Evolutionary conservation across 2,113 vertebrate genomes (phyloP).

Genomic region (Penelope pileata): DNA sequence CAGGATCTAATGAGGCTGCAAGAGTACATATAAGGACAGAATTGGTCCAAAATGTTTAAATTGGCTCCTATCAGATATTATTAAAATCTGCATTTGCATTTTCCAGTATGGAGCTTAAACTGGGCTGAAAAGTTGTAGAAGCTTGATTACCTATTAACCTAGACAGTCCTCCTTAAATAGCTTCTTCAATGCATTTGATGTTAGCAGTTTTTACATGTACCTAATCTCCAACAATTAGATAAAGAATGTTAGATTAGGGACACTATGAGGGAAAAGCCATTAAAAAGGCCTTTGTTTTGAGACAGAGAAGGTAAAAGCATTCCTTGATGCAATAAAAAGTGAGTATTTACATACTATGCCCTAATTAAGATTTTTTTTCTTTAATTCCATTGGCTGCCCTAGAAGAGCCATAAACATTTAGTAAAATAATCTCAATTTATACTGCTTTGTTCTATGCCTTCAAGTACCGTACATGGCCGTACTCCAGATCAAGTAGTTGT

Average conservation of each 20-base stretch:
- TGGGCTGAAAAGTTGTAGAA: not conserved
- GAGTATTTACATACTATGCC: conserved; percentile 64
- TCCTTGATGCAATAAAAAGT: conserved; percentile 63
- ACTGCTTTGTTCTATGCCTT: conserved; percentile 79
- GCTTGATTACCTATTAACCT: not conserved
- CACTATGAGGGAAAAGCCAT: conserved; percentile 23
- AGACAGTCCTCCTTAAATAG: conserved; percentile 46
- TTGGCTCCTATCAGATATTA: not conserved
- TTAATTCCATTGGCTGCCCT: conserved; percentile 70
- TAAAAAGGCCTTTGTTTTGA: conserved; percentile 55
- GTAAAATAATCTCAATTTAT: conserved; percentile 80
- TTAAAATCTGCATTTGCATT: not conserved
- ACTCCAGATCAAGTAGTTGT: conserved; percentile 83
- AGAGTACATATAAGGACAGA: not conserved
- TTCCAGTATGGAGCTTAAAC: not conserved
- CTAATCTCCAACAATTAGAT: conserved; percentile 55
- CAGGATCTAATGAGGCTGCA: not conserved
- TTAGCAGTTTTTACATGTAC: conserved; percentile 35
- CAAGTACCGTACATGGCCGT: conserved; percentile 84
- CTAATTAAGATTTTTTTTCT: conserved; percentile 58
- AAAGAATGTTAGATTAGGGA: conserved; percentile 55
- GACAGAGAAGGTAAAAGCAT: conserved; percentile 63
- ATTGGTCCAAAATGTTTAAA: not conserved
- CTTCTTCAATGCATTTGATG: not conserved
- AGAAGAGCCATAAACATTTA: conserved; percentile 73